A percentile compares a stretch with the other conserved stretches of the same genome.
phyloP scores from a whole-genome alignment of 2,113 vertebrate species.

The Ahaetulla prasina region DNA sequence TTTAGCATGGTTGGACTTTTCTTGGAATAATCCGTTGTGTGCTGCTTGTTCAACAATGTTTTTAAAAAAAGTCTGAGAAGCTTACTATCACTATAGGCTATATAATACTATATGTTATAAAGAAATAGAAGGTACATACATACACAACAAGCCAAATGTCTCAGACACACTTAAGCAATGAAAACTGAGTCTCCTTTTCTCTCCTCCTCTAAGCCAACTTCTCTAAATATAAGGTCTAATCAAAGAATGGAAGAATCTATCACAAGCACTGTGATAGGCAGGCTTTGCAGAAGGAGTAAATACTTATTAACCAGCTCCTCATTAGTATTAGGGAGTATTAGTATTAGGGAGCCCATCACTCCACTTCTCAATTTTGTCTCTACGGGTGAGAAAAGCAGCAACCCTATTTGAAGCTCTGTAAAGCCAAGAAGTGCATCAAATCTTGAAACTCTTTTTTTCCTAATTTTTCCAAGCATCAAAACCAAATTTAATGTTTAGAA shows the following conservation, averaged over 20 bases:
- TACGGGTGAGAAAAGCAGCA: background rate
- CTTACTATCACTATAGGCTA: background rate
- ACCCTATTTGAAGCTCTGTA: background rate
- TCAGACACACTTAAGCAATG: background rate
- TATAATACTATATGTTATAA: background rate
- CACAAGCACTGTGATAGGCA: background rate
- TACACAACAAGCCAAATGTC: background rate
- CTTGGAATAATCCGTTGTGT: background rate
- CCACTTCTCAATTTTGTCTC: background rate
- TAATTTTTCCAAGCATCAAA: background rate
- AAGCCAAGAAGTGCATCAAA: background rate
- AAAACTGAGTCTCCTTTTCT: background rate
- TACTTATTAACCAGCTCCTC: background rate
- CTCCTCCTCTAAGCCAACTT: background rate
- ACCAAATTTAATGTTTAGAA: background rate
- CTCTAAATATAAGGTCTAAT: background rate
- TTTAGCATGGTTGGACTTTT: background rate
- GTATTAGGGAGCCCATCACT: background rate
- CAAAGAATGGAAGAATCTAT: background rate
- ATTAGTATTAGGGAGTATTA: background rate
- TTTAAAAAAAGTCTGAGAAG: background rate
- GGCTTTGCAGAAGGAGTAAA: background rate
- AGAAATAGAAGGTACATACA: background rate
- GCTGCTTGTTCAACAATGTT: background rate
- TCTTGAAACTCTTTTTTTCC: background rate